Percentiles rank a stretch among this genome's conserved stretches.
phyloP scores from a whole-genome alignment of 2,113 vertebrate genomes.

The Hemicordylus capensis region DNA sequence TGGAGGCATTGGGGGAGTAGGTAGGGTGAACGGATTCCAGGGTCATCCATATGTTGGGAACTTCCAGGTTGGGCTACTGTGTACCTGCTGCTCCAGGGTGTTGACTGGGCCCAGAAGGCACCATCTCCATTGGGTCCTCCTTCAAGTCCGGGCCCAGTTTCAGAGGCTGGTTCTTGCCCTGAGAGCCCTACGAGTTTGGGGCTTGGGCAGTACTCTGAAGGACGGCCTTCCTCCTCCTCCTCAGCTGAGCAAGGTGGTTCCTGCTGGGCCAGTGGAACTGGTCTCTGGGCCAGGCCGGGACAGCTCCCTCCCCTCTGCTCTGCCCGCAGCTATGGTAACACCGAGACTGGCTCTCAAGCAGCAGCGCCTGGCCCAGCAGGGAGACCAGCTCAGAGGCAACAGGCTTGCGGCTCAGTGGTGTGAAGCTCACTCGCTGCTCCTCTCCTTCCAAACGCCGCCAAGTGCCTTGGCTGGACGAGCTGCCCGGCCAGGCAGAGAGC shows the following conservation, averaged over 20 bases:
- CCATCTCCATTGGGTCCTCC: too few species aligned
- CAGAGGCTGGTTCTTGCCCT: too few species aligned
- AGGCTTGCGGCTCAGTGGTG: background rate
- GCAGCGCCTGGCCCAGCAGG: too few species aligned
- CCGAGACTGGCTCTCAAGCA: fast-evolving
- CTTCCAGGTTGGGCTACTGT: too few species aligned
- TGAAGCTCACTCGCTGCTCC: background rate
- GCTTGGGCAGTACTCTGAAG: too few species aligned
- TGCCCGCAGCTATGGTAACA: conserved; percentile 43
- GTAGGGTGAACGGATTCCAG: too few species aligned
- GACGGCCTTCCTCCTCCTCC: too few species aligned
- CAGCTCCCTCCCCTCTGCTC: conserved; percentile 7
- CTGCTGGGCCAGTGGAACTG: fast-evolving
- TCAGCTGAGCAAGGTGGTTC: background rate
- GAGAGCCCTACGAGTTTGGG: too few species aligned
- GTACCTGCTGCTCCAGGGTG: too few species aligned
- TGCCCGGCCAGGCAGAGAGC: background rate
- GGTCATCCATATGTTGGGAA: too few species aligned
- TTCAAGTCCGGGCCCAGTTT: too few species aligned
- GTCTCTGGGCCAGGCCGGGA: background rate
- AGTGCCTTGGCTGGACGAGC: background rate
- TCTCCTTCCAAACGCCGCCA: background rate
- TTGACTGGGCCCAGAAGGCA: too few species aligned
- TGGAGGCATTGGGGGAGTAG: background rate
- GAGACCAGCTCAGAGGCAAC: fast-evolving